Evolutionary conservation across 2,113 vertebrate genomes (phyloP), one percentile per base, ranked within the genome.

Genomic region (Pelecanoides urinatrix): DNA sequence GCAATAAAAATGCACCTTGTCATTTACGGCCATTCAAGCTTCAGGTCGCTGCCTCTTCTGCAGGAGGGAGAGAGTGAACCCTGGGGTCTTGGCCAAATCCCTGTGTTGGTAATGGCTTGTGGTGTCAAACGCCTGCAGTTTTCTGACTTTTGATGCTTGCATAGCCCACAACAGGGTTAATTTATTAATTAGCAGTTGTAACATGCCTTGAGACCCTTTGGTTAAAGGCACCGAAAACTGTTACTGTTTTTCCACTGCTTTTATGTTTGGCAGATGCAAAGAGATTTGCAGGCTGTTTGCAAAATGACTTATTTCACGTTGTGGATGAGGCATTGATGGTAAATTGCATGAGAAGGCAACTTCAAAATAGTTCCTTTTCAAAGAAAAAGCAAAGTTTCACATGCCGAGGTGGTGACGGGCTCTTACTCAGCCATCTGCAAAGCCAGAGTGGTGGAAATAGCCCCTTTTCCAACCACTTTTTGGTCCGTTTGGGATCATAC

Each of bases 401-500:
- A 2, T 47, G 45, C 59, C 2, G 4, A 30, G 89, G 52, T 4
- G 13, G 52, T 30, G 67, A 40, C 2, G 1, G 42, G 42, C 40
- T 68, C 53, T 74, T 21, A 19, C 53, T 62, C 55, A 15, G 40
- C 18, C 12, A 1, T 26, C 76, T 44, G 55, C 62, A 32, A 22
- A 53, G 30, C 38, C 55, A 20, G 21, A 36, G 30, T 11, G 22
- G 5, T 30, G 62, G 52, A 22, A 49, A 85, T 2, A 47, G 53
- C 30, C 25, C n/a, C 17, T 80, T 22, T 55, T 61, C 53, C 27
- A 16, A 68, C 11, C 18, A 3, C 23, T 44, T 44, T 17, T 49
- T 0, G 34, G 27, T 17, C 49, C 2, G 2, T 3, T 11, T 19
- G 18, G 38, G 32, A 45, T n/a, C 13, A 1, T 9, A 18, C 26